Evolutionary conservation across 2,888 invertebrate species (phyloP), one percentile per base, ranked within the genome.

Genomic region (Drosophila suboccidentalis): DNA sequence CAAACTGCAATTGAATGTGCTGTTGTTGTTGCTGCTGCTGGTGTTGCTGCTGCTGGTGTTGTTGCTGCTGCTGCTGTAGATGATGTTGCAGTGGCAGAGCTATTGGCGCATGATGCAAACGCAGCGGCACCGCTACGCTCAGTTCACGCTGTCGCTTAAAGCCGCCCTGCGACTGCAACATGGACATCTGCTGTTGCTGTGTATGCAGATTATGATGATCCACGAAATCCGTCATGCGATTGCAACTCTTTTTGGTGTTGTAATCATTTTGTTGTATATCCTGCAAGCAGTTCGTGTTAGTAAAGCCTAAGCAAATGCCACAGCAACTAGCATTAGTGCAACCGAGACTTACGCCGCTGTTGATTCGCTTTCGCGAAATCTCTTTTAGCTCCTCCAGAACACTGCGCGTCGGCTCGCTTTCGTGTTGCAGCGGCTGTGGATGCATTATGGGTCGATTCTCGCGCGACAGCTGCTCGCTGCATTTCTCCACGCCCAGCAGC

Each of bases 371-470:
- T 26, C 94, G 91, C 1, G 94, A 94, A 54, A 94, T 94, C 87
- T 94, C 94, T 73, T 94, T 94, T 0, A 94, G 83, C 13, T 94
- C 94, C 83, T 94, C 94, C 38, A 94, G 85, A 4, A 94, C 94
- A 85, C 94, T 94, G 57, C 93, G 91, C 1, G 94, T 94, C 3
- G 92, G 92, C 53, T 93, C 93, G 55, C 88, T 91, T 53, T 91
- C 92, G 0, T 90, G 89, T 29, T 92, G 89, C 4, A 90, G 87
- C 22, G 91, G 86, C 2, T 90, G 90, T 6, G 91, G 91, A 69
- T 92, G 92, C 51, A 91, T 22, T 53, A 92, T 92, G 1, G 92
- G 93, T 3, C 91, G 77, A 84, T 92, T 92, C 44, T 92, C 92
- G 2, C 91, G 77, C 0, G 90, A 90, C 29, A 92, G 63, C 59